Evolutionary conservation across 64 coral and sea anemone genomes (phyloP), one percentile per base, ranked within the genome.

Genomic region (Montipora sp.): DNA sequence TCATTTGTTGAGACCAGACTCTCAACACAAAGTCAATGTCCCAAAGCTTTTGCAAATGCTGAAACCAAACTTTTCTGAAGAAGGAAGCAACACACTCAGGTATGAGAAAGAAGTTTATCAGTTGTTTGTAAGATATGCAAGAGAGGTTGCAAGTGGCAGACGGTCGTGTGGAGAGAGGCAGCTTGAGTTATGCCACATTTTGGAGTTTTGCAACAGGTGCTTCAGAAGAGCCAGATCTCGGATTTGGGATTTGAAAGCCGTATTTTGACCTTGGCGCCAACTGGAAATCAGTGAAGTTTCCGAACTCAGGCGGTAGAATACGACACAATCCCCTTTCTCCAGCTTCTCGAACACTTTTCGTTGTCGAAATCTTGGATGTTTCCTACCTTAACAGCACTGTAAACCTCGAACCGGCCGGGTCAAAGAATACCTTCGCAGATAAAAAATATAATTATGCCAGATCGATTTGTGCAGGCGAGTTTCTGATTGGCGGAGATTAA

Each of bases 171-270:
- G 93, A 36, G 13, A 83, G 9, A 66, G 22, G 19, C 75, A 44
- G 44, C 88, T 94, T 24, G 49, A 94, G 22, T 80, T 94, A 51
- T 50, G 88, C 61, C 19, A 94, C 19, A 80, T 90, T 36, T 84
- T 94, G 63, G 22, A 76, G 46, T 93, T 93, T 93, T 93, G 92
- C 74, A 50, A 78, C 73, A 73, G 92, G 84, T 80, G 82, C 92
- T 61, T 66, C 50, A 72, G 68, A 93, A 47, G 92, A 93, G 68
- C 92, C 92, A 65, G 69, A 5, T 6, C 77, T 53, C 6, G 77
- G 77, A 79, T 79, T 79, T 79, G 77, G 48, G 1, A 36, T 36
- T 36, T 36, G 36, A 36, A 36, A 36, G 36, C 36, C 36, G 36
- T 36, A 36, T 36, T 36, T 36, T 36, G 36, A 36, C 36, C 36